These are phyloP conservation scores for Corythornis leucogaster DNA, from an alignment of 2,797 vertebrate species.

Conservation along the genomic window DNA sequence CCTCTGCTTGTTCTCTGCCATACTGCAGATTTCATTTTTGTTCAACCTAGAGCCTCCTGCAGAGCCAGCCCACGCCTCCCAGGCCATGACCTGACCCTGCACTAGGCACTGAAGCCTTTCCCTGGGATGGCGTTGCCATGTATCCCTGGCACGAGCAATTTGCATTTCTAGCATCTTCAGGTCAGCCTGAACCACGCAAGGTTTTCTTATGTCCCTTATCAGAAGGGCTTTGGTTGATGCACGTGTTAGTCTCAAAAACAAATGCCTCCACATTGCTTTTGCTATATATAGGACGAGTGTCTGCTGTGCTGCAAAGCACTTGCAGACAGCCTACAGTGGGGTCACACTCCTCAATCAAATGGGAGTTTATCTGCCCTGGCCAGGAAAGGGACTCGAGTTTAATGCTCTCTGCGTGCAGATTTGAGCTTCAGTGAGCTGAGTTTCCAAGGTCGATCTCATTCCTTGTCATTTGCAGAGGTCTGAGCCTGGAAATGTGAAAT, in stretches of 20 bases:
- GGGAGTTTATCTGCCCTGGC: neutral
- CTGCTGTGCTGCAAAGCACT: neutral
- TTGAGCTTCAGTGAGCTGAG: neutral
- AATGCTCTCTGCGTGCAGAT: neutral
- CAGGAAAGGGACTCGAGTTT: neutral
- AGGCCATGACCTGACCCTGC: neutral
- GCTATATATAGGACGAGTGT: neutral
- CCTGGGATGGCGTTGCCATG: fast-evolving
- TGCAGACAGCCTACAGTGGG: neutral
- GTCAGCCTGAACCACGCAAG: neutral
- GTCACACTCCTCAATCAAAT: neutral
- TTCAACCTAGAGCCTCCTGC: neutral
- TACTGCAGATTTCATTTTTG: neutral
- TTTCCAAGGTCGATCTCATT: neutral
- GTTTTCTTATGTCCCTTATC: neutral
- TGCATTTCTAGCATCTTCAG: neutral
- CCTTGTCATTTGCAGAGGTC: neutral
- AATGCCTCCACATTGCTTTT: neutral
- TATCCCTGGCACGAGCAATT: fast-evolving
- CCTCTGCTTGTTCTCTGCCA: neutral
- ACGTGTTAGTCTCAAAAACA: neutral
- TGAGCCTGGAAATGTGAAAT: neutral
- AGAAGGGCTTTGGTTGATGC: neutral
- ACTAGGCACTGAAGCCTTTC: neutral
- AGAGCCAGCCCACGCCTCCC: fast-evolving